Conservation (phyloP, 2,888 invertebrate genomes). For the Dryomyza anilis region DNA sequence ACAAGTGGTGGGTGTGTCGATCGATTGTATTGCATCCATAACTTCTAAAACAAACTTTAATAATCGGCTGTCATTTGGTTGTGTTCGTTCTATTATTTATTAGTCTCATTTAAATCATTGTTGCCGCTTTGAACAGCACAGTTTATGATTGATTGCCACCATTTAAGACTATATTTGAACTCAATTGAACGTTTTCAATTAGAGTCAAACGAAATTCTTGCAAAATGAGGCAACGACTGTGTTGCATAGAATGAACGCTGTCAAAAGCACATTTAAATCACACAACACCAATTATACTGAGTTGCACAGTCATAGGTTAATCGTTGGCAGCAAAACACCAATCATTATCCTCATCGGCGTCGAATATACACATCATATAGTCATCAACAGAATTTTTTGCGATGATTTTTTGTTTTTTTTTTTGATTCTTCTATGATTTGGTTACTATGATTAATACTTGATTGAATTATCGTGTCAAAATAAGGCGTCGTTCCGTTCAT, state of each 20-base stretch:
- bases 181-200: slow-evolving; percentile 16
- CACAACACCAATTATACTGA: not conserved
- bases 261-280: not conserved
- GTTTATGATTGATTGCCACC: slow-evolving; percentile 12
- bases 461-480: slow-evolving; percentile 54
- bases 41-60: too few relatives aligned
- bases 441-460: slow-evolving; percentile 32
- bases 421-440: slow-evolving; percentile 3
- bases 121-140: not conserved
- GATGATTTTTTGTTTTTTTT: slow-evolving; percentile 1
- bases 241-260: not conserved
- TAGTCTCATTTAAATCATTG: not conserved
- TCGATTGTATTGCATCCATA: too few relatives aligned
- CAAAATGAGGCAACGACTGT: slow-evolving; percentile 10
- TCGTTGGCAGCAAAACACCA: not conserved
- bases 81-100: not conserved
- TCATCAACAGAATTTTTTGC: not conserved
- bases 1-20: too few relatives aligned
- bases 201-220: slow-evolving; percentile 9
- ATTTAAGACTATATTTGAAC: slow-evolving; percentile 11
- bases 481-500: too few relatives aligned
- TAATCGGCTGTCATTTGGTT: too few relatives aligned
- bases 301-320: slow-evolving; percentile 19
- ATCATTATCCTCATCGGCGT: not conserved
- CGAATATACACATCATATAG: not conserved